phyloP scores from a whole-genome alignment of 2,888 invertebrate species.

The Aphidoletes aphidimyza region DNA sequence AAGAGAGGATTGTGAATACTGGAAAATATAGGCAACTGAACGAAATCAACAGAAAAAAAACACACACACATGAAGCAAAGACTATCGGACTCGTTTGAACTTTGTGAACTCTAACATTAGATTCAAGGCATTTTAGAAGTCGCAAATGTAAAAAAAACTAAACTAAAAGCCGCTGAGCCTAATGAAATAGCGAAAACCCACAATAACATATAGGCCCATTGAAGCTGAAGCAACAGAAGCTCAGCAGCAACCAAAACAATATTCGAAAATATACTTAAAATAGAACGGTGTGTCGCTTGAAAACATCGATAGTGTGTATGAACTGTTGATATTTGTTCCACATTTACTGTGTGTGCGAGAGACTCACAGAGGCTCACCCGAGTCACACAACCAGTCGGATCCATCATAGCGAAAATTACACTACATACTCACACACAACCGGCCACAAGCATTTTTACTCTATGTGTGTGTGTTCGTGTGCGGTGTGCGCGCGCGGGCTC shows the following conservation, averaged over 20 bases:
- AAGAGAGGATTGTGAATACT: neutral
- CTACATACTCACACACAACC: too few species aligned
- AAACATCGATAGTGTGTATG: conserved; percentile 45
- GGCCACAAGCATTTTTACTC: too few species aligned
- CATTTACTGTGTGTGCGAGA: too few species aligned
- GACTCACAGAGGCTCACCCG: neutral
- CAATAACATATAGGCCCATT: neutral
- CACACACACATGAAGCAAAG: neutral
- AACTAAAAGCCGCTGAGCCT: neutral
- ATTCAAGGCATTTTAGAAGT: conserved; percentile 25
- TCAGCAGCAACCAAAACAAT: conserved; percentile 34
- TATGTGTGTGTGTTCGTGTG: too few species aligned
- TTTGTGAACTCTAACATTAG: conserved; percentile 40
- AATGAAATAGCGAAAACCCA: conserved; percentile 46
- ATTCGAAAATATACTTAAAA: conserved; percentile 43
- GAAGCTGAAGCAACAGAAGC: neutral
- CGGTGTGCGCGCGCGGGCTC: too few species aligned
- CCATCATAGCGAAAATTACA: conserved; percentile 31
- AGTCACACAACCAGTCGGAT: neutral
- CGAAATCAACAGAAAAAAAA: neutral
- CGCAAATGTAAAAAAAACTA: too few species aligned
- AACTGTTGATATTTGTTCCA: conserved; percentile 49
- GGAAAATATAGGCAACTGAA: neutral
- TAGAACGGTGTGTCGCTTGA: conserved; percentile 44
- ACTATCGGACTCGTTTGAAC: conserved; percentile 43